Percentiles rank a stretch among this genome's conserved stretches.
Evolutionary conservation across 2,888 invertebrate species (phyloP).

Genomic region (Nebria brevicollis): DNA sequence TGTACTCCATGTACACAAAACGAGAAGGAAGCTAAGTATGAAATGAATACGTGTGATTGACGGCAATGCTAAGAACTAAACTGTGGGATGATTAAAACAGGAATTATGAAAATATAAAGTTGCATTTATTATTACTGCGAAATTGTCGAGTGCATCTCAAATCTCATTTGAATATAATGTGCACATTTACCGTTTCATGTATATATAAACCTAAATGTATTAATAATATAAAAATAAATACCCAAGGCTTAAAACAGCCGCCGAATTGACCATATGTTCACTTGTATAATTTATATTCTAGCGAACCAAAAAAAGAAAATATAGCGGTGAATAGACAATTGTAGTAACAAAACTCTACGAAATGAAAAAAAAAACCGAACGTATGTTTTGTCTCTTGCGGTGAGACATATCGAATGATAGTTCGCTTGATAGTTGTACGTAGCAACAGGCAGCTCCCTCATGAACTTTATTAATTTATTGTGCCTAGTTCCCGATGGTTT

Average conservation of each 20-base stretch:
- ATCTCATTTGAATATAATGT: background rate
- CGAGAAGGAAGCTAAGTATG: background rate
- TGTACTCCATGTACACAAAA: background rate
- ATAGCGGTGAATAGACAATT: background rate
- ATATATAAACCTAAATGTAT: too few species aligned
- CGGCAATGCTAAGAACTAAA: background rate
- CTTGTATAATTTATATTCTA: background rate
- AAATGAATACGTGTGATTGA: background rate
- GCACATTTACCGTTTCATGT: too few species aligned
- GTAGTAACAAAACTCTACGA: background rate
- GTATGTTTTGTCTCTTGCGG: background rate
- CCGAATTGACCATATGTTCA: background rate
- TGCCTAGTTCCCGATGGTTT: slow-evolving; percentile 54
- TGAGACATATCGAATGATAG: slow-evolving; percentile 1
- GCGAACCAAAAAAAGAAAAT: background rate
- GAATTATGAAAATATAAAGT: background rate
- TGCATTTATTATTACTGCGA: too few species aligned
- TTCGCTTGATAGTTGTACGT: background rate
- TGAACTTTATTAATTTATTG: slow-evolving; percentile 55
- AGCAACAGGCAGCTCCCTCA: slow-evolving; percentile 2
- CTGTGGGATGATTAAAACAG: background rate
- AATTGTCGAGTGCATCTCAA: background rate
- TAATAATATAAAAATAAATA: background rate
- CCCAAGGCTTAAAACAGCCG: background rate
- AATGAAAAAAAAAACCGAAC: background rate